These are phyloP conservation scores for Caenorhabditis latens DNA, from an alignment of 1,140 invertebrate genomes.

Conservation along the genomic window DNA sequence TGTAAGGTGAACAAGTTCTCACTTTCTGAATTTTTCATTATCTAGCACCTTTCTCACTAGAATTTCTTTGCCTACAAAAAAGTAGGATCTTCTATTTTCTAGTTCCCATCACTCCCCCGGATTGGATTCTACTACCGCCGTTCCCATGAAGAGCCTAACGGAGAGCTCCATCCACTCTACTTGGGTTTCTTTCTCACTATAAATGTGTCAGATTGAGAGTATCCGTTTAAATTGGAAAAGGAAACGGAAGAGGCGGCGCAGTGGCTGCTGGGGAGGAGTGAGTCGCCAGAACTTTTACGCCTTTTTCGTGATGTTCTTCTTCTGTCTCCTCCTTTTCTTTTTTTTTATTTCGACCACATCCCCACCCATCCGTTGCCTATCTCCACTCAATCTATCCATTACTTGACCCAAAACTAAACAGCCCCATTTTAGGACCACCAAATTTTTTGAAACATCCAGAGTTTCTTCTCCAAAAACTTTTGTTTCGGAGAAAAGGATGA, in stretches of 20 bases:
- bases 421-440: neutral
- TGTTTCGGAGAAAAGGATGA: neutral
- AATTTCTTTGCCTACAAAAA: neutral
- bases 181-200: conserved; percentile 46
- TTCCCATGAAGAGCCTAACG: conserved; percentile 21
- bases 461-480: neutral
- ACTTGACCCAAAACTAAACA: conserved; percentile 50
- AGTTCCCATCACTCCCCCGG: neutral
- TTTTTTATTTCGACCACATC: conserved; percentile 29
- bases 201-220: conserved; percentile 53
- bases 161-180: neutral
- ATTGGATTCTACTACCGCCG: neutral
- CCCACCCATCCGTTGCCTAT: conserved; percentile 8
- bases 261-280: neutral
- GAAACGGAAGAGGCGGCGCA: neutral
- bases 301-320: conserved; percentile 55
- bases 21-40: conserved; percentile 29
- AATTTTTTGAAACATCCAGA: conserved; percentile 9
- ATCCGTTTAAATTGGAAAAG: conserved; percentile 55
- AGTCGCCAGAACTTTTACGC: conserved; percentile 51
- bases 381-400: conserved; percentile 54
- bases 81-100: neutral
- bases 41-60: neutral
- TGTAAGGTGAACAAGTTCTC: conserved; percentile 52
- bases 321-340: neutral